Conservation (phyloP, 2,797 vertebrate species). For the Mionectes olivaceus region DNA sequence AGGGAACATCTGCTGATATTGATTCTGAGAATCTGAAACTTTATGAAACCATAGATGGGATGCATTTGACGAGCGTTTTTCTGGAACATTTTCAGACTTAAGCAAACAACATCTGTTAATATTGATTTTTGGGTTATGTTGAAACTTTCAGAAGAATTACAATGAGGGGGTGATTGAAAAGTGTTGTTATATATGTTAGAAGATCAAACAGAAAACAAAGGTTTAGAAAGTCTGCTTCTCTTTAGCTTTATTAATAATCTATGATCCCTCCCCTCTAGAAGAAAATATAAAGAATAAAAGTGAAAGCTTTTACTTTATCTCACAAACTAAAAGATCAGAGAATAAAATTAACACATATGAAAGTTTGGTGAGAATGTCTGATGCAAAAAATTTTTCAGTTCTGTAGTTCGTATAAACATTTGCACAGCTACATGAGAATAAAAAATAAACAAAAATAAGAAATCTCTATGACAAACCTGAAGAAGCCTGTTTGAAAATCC, state of each 20-base stretch:
- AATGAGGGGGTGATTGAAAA: conserved; percentile 51
- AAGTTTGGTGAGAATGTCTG: not conserved
- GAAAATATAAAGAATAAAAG: not conserved
- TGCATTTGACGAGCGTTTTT: conserved; percentile 65
- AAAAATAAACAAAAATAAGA: not conserved
- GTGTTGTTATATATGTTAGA: conserved; percentile 1
- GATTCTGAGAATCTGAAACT: conserved; percentile 73
- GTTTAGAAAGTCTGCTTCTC: conserved; percentile 1
- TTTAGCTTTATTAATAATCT: not conserved
- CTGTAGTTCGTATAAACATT: not conserved
- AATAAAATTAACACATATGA: not conserved
- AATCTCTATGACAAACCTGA: not conserved
- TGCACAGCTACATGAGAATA: not conserved
- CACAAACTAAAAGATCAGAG: not conserved
- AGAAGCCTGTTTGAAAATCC: not conserved
- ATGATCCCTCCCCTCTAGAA: not conserved
- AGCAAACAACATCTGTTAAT: conserved; percentile 78
- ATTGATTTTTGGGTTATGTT: conserved; percentile 67
- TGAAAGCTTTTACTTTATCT: not conserved
- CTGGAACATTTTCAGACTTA: conserved; percentile 72
- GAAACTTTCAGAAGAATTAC: conserved; percentile 61
- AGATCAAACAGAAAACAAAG: conserved; percentile 31
- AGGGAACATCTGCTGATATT: conserved; percentile 75
- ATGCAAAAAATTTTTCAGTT: not conserved
- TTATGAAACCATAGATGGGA: conserved; percentile 70